phyloP scores from a whole-genome alignment of 2,888 invertebrate species.

The Platycheirus rosarum region DNA sequence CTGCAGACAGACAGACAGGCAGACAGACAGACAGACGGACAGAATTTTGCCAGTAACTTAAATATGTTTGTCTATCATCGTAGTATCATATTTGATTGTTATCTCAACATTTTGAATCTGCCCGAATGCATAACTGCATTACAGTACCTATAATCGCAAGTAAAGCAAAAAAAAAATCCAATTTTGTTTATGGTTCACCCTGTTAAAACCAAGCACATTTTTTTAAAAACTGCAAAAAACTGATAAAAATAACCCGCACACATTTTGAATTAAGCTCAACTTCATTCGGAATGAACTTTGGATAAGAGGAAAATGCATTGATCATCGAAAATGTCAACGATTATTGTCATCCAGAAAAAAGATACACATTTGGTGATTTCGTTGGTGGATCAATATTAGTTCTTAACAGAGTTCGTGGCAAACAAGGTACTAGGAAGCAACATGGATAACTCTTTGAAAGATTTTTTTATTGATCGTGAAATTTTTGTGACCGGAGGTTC shows the following conservation, averaged over 20 bases:
- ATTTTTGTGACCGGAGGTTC: constrained; percentile 93
- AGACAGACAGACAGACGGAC: too few relatives aligned
- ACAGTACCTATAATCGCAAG: too few relatives aligned
- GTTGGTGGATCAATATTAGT: constrained; percentile 18
- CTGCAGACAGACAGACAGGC: too few relatives aligned
- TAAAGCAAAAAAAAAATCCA: too few relatives aligned
- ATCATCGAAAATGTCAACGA: constrained; percentile 19
- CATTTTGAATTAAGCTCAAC: too few relatives aligned
- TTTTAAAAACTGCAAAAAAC: neutral
- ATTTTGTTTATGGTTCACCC: constrained; percentile 9
- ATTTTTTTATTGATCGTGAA: constrained; percentile 87
- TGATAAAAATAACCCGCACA: too few relatives aligned
- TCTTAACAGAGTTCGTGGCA: constrained; percentile 25
- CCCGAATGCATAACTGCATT: too few relatives aligned
- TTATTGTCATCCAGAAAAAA: neutral
- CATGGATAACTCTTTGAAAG: constrained; percentile 80
- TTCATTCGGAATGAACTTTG: constrained; percentile 14
- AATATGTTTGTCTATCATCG: too few relatives aligned
- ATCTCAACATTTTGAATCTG: too few relatives aligned
- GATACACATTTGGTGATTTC: neutral
- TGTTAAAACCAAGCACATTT: neutral
- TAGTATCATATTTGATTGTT: too few relatives aligned
- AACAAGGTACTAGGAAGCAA: neutral
- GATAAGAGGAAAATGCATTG: constrained; percentile 16
- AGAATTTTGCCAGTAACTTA: too few relatives aligned